Percentiles rank a stretch among this genome's conserved stretches.
phyloP scores from a whole-genome alignment of 2,888 invertebrate genomes.

The Bombyx huttoni region DNA sequence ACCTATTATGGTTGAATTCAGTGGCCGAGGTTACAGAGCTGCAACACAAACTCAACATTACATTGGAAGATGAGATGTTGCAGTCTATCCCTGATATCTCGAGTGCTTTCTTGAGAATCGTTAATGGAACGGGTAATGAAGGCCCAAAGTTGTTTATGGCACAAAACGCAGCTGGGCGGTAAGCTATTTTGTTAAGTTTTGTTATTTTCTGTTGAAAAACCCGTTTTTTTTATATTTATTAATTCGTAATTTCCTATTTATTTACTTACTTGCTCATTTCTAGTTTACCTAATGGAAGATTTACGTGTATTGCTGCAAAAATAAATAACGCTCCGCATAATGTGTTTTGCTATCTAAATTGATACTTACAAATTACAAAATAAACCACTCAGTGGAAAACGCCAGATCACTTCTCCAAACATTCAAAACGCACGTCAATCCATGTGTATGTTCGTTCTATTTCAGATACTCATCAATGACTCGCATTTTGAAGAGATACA shows the following conservation, averaged over 20 bases:
- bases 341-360: background rate
- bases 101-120: conserved; percentile 77
- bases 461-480: conserved; percentile 84
- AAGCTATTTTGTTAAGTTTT: conserved; percentile 11
- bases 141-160: conserved; percentile 76
- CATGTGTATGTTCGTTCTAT: conserved; percentile 1
- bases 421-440: background rate
- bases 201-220: no score
- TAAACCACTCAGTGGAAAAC: background rate
- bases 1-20: conserved; percentile 82
- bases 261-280: no score
- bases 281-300: conserved; percentile 8
- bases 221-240: no score
- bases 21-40: conserved; percentile 82
- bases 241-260: no score
- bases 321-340: background rate
- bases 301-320: background rate
- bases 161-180: conserved; percentile 85
- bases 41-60: conserved; percentile 62
- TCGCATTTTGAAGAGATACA: conserved; percentile 87
- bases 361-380: background rate
- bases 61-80: conserved; percentile 36
- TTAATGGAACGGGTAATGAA: conserved; percentile 55
- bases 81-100: conserved; percentile 51
- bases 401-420: background rate